Base-by-base conservation (phyloP, 2,888 invertebrate species). In the Drosophila anomalata region DNA sequence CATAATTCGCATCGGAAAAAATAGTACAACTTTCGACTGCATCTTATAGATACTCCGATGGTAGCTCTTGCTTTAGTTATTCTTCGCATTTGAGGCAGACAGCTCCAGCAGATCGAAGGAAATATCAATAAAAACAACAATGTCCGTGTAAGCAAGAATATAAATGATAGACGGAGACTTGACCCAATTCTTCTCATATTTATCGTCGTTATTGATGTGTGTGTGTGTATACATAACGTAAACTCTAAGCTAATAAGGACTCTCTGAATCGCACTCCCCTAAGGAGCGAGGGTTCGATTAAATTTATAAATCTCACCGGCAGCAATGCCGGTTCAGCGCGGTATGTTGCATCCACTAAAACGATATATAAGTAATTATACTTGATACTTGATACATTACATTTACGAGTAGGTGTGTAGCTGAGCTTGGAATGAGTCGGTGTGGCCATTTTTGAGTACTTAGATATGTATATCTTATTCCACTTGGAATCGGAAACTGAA, bases 281-380 rank as follows among this genome's bases (percentile, higher is more conserved):
- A 41, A 14, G 66, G 31, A 20, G 62, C 31, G 55, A 17, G 41
- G 41, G 55, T 46, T 65, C 46, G 69, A 56, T 61, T 77, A 70
- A 51, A 71, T 77, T 78, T 78, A 80, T 55, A 73, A 62, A 74
- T 71, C 67, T 78, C 76, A 80, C 39, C 88, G 73, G 87, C 88
- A 84, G 76, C 12, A 20, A 50, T 79, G 86, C 86, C 68, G 59
- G 82, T 67, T 76, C 86, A 89, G 83, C 89, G 83, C 83, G 83
- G 83, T 83, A 83, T 85, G 79, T 83, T 83, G 89, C 86, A 83
- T 82, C 83, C 82, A 83, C 88, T 88, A 82, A 42, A 70, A 88
- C 48, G 76, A 83, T 85, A 85, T 69, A 69, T 82, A 75, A 77
- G 66, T 69, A 58, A 68, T 52, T 52, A 50, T 50, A 58, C 31